Percentiles rank a stretch among this genome's conserved stretches.
Conservation (phyloP, 2,797 vertebrate genomes). For the Cygnus olor region DNA sequence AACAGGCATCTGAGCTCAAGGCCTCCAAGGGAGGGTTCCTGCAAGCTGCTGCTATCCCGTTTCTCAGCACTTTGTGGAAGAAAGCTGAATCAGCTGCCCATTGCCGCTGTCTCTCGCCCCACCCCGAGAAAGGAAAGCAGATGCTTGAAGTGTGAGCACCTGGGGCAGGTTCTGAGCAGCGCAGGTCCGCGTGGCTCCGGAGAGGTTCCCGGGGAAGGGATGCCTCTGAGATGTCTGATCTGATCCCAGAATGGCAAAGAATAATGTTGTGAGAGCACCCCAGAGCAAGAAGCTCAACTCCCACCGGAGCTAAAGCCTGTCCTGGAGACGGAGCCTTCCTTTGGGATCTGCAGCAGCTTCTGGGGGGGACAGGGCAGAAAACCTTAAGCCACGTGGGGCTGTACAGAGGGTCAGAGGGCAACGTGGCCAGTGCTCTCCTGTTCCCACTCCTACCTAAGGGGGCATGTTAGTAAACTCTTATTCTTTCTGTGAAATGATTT, state of each 20-base stretch:
- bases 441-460: background rate
- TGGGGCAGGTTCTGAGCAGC: background rate
- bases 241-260: background rate
- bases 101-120: background rate
- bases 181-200: background rate
- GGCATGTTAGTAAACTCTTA: background rate
- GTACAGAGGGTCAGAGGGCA: background rate
- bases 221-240: background rate
- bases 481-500: slow-evolving; percentile 65
- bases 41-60: background rate
- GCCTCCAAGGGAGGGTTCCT: background rate
- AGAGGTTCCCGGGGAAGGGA: background rate
- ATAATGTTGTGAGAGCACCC: background rate
- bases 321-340: background rate
- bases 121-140: background rate
- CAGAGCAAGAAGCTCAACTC: background rate
- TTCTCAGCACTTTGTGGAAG: background rate
- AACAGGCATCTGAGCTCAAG: background rate
- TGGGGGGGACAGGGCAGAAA: background rate
- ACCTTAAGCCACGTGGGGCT: fast-evolving
- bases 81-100: background rate
- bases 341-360: background rate
- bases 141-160: background rate
- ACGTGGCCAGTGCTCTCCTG: background rate
- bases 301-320: background rate